A percentile compares a stretch with the other conserved stretches of the same genome.
Evolutionary conservation across 1,140 invertebrate species (phyloP).

Genomic region (Brachionus rubens): DNA sequence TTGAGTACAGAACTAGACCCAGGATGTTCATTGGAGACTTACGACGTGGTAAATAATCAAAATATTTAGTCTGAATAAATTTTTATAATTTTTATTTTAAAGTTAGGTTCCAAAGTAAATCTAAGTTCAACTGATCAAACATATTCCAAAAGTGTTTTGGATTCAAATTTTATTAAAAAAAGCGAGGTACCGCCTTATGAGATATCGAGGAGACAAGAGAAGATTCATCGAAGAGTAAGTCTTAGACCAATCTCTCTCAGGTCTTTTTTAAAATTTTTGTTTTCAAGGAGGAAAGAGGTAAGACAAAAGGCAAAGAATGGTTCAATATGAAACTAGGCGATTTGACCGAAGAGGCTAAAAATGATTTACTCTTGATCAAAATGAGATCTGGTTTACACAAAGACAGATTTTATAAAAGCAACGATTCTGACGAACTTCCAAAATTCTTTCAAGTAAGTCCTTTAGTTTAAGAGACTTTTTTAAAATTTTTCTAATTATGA

Average conservation of each 20-base stretch:
- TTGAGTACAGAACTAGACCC: constrained; percentile 5
- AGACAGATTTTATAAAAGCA: constrained; percentile 88
- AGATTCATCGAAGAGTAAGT: neutral
- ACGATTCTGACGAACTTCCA: constrained; percentile 74
- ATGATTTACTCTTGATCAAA: constrained; percentile 79
- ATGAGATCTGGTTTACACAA: constrained; percentile 88
- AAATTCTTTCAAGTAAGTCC: constrained; percentile 81
- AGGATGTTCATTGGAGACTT: neutral
- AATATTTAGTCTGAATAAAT: neutral
- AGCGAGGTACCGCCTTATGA: constrained; percentile 19
- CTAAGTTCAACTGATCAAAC: neutral
- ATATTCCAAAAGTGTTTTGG: constrained; percentile 14
- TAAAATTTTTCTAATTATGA: constrained; percentile 46
- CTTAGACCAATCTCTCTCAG: neutral
- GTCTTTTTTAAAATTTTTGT: neutral
- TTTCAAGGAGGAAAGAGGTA: constrained; percentile 16
- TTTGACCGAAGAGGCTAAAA: constrained; percentile 78
- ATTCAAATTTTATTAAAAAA: constrained; percentile 32
- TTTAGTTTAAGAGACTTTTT: neutral
- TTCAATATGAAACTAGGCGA: constrained; percentile 80
- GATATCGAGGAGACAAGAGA: constrained; percentile 13
- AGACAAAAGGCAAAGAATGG: constrained; percentile 78
- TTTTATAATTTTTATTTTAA: neutral
- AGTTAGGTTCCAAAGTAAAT: constrained; percentile 22
- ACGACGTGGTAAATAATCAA: neutral